Evolutionary conservation across 2,888 invertebrate genomes (phyloP).

Genomic region (Acleris laterana): DNA sequence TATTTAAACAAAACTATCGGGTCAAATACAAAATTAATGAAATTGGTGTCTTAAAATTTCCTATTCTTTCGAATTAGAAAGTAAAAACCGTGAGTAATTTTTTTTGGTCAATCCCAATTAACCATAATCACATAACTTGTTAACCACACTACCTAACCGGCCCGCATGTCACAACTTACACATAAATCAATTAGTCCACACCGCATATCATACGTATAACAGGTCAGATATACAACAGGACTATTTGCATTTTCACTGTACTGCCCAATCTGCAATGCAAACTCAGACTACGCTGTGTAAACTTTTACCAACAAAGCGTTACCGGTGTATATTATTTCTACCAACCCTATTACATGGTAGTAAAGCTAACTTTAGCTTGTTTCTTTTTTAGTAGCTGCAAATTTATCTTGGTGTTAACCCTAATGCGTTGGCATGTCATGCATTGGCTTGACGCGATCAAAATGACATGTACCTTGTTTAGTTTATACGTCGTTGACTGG

Average conservation of each 20-base stretch:
- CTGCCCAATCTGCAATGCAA: conserved; percentile 77
- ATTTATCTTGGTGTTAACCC: conserved; percentile 43
- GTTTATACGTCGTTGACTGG: conserved; percentile 51
- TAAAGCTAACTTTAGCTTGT: conserved; percentile 24
- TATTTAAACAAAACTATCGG: no score
- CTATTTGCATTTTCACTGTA: conserved; percentile 76
- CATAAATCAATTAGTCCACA: conserved; percentile 40
- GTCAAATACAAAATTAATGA: no score
- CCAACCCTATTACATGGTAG: conserved; percentile 29
- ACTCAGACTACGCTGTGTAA: conserved; percentile 64
- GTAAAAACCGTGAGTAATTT: no score
- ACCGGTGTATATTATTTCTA: conserved; percentile 1
- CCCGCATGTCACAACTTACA: conserved; percentile 19
- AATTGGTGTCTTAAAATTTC: no score
- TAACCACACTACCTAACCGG: neutral
- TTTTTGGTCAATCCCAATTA: no score
- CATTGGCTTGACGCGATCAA: conserved; percentile 63
- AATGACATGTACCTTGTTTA: conserved; percentile 63
- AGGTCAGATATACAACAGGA: conserved; percentile 53
- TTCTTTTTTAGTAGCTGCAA: conserved; percentile 13
- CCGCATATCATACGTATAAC: conserved; percentile 45
- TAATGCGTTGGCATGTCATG: conserved; percentile 58
- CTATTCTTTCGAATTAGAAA: no score
- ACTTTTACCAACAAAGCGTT: conserved; percentile 50
- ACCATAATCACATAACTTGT: no score